Evolutionary conservation across 2,797 vertebrate genomes (phyloP).

Genomic region (Schizopygopsis malacanthus): DNA sequence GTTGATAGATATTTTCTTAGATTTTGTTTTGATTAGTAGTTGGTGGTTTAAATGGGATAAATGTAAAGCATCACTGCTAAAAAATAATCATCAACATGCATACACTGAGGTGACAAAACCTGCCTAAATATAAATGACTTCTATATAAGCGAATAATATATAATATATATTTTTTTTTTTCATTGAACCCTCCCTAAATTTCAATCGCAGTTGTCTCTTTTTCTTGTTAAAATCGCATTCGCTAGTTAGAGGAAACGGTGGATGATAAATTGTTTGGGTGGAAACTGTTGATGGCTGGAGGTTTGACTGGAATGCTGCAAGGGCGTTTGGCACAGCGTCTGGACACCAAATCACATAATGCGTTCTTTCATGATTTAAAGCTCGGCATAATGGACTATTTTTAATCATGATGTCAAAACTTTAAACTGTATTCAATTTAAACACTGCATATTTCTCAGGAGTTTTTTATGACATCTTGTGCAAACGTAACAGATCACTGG

Average conservation of each 20-base stretch:
- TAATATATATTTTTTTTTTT: not conserved
- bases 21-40: not conserved
- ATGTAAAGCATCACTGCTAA: not conserved
- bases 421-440: not conserved
- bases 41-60: not conserved
- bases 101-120: not conserved
- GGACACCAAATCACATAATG: conserved; percentile 12
- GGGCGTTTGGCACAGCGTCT: not conserved
- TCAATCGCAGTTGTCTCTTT: conserved; percentile 23
- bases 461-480: not conserved
- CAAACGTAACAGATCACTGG: not conserved
- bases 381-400: conserved; percentile 1
- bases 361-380: conserved; percentile 14
- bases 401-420: not conserved
- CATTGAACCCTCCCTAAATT: conserved; percentile 12
- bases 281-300: conserved; percentile 1
- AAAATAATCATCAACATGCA: not conserved
- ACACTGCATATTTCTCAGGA: not conserved
- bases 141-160: too few relatives aligned
- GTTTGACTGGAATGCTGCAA: conserved; percentile 21
- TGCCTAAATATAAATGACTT: not conserved
- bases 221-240: conserved; percentile 34
- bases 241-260: conserved; percentile 35
- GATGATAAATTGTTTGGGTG: conserved; percentile 32
- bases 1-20: not conserved